Conservation (phyloP, 1,140 invertebrate species). For the Lamellibrachia luymesi region DNA sequence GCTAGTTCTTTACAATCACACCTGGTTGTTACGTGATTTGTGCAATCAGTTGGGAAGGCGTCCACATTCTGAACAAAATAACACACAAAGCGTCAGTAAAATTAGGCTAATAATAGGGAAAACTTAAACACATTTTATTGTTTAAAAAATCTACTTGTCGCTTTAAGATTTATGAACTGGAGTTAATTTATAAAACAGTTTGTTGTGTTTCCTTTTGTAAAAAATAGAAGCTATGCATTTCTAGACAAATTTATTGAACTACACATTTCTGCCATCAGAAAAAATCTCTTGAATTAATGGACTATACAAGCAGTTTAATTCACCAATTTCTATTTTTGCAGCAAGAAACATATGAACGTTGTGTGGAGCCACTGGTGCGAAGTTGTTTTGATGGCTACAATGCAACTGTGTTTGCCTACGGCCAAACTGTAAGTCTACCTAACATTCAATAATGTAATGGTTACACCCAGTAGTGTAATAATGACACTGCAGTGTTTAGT, state of each 20-base stretch:
- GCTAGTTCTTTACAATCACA: not conserved
- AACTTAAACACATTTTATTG: too few species aligned
- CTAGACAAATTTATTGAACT: not conserved
- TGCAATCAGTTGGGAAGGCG: too few species aligned
- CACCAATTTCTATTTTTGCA: constrained; percentile 28
- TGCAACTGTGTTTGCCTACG: constrained; percentile 82
- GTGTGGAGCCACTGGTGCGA: constrained; percentile 72
- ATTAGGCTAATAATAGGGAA: too few species aligned
- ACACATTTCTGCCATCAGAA: not conserved
- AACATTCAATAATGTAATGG: not conserved
- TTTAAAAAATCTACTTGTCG: too few species aligned
- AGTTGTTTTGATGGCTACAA: constrained; percentile 88
- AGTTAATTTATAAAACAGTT: too few species aligned
- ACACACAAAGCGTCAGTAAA: too few species aligned
- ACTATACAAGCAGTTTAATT: not conserved
- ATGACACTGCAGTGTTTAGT: not conserved
- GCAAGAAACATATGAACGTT: constrained; percentile 72
- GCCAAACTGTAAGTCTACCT: constrained; percentile 71
- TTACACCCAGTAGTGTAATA: not conserved
- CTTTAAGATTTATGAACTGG: too few species aligned
- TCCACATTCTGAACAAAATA: too few species aligned
- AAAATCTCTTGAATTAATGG: not conserved
- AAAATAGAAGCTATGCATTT: not conserved
- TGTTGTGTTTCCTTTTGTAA: not conserved
- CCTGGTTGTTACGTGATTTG: too few species aligned